Percentiles rank a stretch among this genome's conserved stretches.
phyloP scores from a whole-genome alignment of 2,797 vertebrate genomes.

The Betta splendens region DNA sequence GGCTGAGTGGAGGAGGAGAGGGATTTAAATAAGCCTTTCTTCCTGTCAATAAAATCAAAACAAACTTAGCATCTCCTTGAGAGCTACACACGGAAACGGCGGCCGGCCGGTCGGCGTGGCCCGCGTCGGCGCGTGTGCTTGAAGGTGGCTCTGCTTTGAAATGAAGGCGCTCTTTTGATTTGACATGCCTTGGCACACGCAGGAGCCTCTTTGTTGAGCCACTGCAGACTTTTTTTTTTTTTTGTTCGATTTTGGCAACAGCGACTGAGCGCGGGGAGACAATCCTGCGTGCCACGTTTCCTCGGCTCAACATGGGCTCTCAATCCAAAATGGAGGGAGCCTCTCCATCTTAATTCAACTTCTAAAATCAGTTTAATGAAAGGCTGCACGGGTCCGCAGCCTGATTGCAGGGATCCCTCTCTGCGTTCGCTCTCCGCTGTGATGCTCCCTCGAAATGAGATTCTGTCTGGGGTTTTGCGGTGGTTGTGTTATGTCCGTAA shows the following conservation, averaged over 20 bases:
- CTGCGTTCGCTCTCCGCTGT: constrained; percentile 37
- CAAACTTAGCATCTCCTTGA: constrained; percentile 33
- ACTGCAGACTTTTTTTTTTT: constrained; percentile 48
- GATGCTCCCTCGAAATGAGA: constrained; percentile 69
- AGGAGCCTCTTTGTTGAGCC: constrained; percentile 31
- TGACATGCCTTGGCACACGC: constrained; percentile 26
- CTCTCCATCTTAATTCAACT: constrained; percentile 59
- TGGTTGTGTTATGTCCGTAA: constrained; percentile 78
- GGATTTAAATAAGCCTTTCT: constrained; percentile 57
- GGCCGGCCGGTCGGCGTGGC: too few relatives aligned
- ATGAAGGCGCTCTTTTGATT: constrained; percentile 24
- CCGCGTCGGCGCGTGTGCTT: constrained; percentile 1
- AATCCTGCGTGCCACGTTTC: constrained; percentile 44
- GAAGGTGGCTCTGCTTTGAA: constrained; percentile 17
- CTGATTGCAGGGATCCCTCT: constrained; percentile 30
- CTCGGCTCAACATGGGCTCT: constrained; percentile 50
- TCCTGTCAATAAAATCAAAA: constrained; percentile 53
- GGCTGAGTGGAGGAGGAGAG: constrained; percentile 54
- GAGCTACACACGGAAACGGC: constrained; percentile 28
- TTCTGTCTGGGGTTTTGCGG: constrained; percentile 73
- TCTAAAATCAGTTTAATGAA: constrained; percentile 49
- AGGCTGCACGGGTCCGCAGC: constrained; percentile 41
- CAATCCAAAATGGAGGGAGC: constrained; percentile 69
- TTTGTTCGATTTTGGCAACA: constrained; percentile 58
- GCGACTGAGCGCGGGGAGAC: constrained; percentile 38